A percentile compares a stretch with the other conserved stretches of the same genome.
Conservation (phyloP, 1,140 invertebrate genomes). For the Habropoda laboriosa region DNA sequence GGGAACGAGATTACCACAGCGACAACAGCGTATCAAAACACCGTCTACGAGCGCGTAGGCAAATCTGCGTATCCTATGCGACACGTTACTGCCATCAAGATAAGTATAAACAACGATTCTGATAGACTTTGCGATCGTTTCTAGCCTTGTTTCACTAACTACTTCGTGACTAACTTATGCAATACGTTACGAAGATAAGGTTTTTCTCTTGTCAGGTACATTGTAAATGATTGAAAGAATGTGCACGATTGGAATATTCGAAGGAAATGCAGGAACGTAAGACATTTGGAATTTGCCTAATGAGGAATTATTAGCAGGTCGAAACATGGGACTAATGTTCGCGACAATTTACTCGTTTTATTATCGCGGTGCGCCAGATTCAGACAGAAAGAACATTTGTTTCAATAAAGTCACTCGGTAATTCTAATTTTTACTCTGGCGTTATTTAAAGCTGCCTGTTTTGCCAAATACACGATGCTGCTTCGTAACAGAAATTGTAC, state of each 20-base stretch:
- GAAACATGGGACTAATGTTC: not conserved
- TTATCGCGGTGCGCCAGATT: slow-evolving; percentile 51
- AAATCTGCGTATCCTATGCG: too few species aligned
- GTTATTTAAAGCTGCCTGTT: slow-evolving; percentile 12
- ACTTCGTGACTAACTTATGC: not conserved
- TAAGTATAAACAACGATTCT: slow-evolving; percentile 27
- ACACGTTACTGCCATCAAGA: not conserved
- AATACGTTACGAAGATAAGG: not conserved
- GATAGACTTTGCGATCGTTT: not conserved
- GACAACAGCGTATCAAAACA: not conserved
- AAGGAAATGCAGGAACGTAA: too few species aligned
- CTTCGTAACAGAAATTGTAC: too few species aligned
- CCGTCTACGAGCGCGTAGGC: not conserved
- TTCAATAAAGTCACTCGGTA: slow-evolving; percentile 47
- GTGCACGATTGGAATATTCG: too few species aligned
- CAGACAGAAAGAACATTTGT: slow-evolving; percentile 56
- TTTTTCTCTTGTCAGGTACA: not conserved
- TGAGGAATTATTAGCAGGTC: not conserved
- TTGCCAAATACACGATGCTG: too few species aligned
- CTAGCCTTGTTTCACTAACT: not conserved
- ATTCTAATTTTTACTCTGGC: slow-evolving; percentile 44
- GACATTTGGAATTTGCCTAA: not conserved
- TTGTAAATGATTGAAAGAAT: too few species aligned
- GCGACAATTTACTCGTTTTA: slow-evolving; percentile 32
- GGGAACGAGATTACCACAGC: not conserved